Percentiles rank a stretch among this genome's conserved stretches.
Conservation (phyloP, 1,140 invertebrate genomes). For the Sesamia nonagrioides region DNA sequence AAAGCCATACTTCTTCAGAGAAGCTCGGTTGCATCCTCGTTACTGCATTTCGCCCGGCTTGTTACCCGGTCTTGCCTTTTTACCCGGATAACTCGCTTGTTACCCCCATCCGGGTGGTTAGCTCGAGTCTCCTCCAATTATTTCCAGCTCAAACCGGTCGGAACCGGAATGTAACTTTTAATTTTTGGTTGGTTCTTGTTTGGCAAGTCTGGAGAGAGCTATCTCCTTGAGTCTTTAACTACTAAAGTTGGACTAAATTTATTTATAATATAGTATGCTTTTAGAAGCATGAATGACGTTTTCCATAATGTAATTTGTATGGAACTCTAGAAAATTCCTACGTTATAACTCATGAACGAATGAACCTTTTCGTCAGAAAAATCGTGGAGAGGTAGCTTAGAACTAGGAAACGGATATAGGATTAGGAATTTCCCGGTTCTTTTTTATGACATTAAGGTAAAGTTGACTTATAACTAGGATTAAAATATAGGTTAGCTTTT, state of each 20-base stretch:
- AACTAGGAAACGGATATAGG: no score
- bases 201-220: conserved; percentile 13
- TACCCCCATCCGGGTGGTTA: conserved; percentile 77
- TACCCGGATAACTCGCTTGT: conserved; percentile 75
- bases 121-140: conserved; percentile 80
- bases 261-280: conserved; percentile 12
- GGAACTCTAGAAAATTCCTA: neutral
- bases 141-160: conserved; percentile 71
- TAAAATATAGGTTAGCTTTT: no score
- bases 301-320: neutral
- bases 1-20: conserved; percentile 57
- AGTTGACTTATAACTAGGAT: no score
- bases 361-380: no score
- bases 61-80: conserved; percentile 70
- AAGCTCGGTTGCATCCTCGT: conserved; percentile 72
- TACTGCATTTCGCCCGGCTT: conserved; percentile 69
- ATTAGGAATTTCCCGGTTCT: no score
- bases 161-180: conserved; percentile 72
- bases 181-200: conserved; percentile 60
- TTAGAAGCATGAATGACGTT: neutral
- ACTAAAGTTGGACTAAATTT: conserved; percentile 22
- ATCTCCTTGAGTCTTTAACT: conserved; percentile 39
- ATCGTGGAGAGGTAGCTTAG: no score
- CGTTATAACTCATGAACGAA: no score
- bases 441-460: no score